A percentile compares a stretch with the other conserved stretches of the same genome.
These are phyloP conservation scores for Acrossocheilus wenchowensis DNA, from an alignment of 2,797 vertebrate species.

Conservation along the genomic window DNA sequence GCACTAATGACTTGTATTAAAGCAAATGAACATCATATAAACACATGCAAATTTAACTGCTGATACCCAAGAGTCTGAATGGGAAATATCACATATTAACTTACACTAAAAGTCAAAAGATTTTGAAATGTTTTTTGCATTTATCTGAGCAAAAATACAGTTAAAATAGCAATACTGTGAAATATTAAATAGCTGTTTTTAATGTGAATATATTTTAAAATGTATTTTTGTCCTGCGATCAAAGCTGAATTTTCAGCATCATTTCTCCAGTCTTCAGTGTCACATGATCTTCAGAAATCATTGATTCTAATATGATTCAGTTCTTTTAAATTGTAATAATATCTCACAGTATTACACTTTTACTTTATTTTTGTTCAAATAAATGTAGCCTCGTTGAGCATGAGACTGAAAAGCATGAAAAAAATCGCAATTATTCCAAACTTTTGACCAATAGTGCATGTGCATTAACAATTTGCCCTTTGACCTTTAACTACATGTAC, in stretches of 20 bases:
- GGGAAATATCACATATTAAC: not conserved
- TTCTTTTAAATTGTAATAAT: not conserved
- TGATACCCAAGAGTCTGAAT: not conserved
- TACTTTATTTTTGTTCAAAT: not conserved
- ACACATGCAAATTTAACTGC: slow-evolving; percentile 11
- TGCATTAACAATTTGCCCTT: not conserved
- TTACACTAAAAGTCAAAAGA: not conserved
- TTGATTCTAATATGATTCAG: not conserved
- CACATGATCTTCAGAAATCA: not conserved
- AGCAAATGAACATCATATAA: slow-evolving; percentile 16
- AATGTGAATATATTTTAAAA: not conserved
- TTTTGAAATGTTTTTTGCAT: not conserved
- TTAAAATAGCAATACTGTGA: not conserved
- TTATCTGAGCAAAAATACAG: not conserved
- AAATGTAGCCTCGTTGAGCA: not conserved
- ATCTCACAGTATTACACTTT: not conserved
- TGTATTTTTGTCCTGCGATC: not conserved
- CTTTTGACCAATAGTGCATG: not conserved
- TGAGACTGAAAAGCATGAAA: not conserved
- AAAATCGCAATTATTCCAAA: not conserved
- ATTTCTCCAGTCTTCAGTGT: not conserved
- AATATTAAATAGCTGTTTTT: not conserved
- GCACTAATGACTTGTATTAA: slow-evolving; percentile 10
- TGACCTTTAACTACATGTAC: not conserved
- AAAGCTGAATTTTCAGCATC: not conserved